phyloP scores from a whole-genome alignment of 2,888 invertebrate species.

The Metalampra italica region DNA sequence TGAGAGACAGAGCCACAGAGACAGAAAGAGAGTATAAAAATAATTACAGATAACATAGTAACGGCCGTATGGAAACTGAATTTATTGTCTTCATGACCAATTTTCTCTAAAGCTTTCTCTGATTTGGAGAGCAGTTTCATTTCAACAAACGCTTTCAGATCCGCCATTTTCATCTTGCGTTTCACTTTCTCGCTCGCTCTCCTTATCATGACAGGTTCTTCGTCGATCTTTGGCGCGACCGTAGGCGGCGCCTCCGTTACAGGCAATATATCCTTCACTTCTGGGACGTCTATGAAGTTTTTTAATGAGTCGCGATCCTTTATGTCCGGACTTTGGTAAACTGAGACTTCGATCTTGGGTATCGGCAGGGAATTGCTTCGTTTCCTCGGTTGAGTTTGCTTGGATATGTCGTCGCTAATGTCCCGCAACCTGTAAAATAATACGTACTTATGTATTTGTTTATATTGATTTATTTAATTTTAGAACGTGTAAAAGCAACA shows the following conservation, averaged over 20 bases:
- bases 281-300: conserved; percentile 89
- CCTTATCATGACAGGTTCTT: conserved; percentile 66
- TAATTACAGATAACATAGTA: conserved; percentile 81
- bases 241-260: conserved; percentile 75
- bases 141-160: conserved; percentile 93
- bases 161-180: conserved; percentile 93
- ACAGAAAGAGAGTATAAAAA: conserved; percentile 20
- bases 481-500: too few species aligned
- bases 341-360: conserved; percentile 93
- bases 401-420: conserved; percentile 89
- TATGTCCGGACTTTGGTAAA: conserved; percentile 87
- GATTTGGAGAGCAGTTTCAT: conserved; percentile 94
- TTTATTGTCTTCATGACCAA: conserved; percentile 87
- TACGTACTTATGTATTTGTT: conserved; percentile 4
- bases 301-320: conserved; percentile 82
- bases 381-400: conserved; percentile 88
- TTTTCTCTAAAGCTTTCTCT: conserved; percentile 93
- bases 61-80: conserved; percentile 73
- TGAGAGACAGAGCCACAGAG: too few species aligned
- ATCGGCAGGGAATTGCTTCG: conserved; percentile 96
- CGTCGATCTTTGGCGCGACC: conserved; percentile 51
- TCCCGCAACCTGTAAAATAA: conserved; percentile 83
- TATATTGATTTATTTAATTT: too few species aligned
- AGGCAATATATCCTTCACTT: conserved; percentile 82
- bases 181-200: conserved; percentile 90